Base-by-base conservation (phyloP, 2,888 invertebrate species). In the Boloria selene region DNA sequence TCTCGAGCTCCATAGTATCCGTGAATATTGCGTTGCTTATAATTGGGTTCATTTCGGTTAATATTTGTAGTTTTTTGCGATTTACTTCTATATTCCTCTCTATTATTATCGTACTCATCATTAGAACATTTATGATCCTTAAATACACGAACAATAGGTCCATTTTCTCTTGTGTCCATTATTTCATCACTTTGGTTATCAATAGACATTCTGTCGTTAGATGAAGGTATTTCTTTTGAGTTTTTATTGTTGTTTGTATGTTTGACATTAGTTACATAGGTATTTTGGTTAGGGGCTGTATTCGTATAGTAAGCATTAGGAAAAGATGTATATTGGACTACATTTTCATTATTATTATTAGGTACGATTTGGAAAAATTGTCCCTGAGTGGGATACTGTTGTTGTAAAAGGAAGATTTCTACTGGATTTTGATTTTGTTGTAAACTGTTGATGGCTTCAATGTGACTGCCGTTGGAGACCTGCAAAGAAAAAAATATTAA, bases 111-210 rank as follows among this genome's bases (percentile, higher is more conserved):
- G 72, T 38, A 51, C 64, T 79, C 77, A 17, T 84, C 78, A 42
- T 80, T 75, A 14, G 83, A 76, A 69, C 91, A 91, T 63, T 90
- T 89, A 49, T 84, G 84, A 69, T 90, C 79, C 77, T 88, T 90
- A 64, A 90, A 91, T 2, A 92, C 87, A 78, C 84, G 84, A 3
- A 90, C 80, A 31, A 90, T 77, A 42, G 83, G 80, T 61, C 73
- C 79, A 60, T 76, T 76, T 66, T 79, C 71, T 47, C 75, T 73
- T 51, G 75, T 77, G 76, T 86, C 83, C 50, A 72, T 72, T 18
- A 68, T 67, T 54, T 74, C 82, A 70, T 86, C 85, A 80, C 75
- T 75, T 31, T 51, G 16, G 18, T 49, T 51, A 54, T 51, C 54
- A 44, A 62, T 38, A 31, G 47, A 47, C 17, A 61, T 61, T 59